A percentile compares a stretch with the other conserved stretches of the same genome.
These are phyloP conservation scores for Acromyrmex charruanus DNA, from an alignment of 1,140 invertebrate genomes.

Conservation along the genomic window DNA sequence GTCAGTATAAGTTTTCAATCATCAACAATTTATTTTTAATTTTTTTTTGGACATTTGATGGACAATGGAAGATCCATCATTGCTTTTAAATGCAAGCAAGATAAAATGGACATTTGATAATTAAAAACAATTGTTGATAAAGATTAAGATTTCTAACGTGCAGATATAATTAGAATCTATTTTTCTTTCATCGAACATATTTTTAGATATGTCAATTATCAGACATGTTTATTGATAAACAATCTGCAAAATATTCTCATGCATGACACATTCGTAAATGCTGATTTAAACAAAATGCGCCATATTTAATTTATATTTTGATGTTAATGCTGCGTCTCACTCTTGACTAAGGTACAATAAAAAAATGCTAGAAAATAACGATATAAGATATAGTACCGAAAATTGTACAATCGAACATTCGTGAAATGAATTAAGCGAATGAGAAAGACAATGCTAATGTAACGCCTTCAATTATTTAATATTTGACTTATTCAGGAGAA, in stretches of 20 bases:
- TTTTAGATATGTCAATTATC: constrained; percentile 7
- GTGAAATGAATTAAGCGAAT: constrained; percentile 48
- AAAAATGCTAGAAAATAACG: constrained; percentile 42
- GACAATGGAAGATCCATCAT: neutral
- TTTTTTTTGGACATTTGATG: neutral
- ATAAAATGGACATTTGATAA: constrained; percentile 18
- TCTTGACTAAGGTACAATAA: constrained; percentile 33
- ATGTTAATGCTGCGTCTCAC: constrained; percentile 4
- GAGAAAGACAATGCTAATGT: constrained; percentile 49
- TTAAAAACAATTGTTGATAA: neutral
- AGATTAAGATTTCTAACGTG: neutral
- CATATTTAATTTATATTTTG: constrained; percentile 33
- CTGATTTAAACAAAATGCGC: constrained; percentile 15
- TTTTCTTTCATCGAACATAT: constrained; percentile 4
- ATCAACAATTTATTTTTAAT: neutral
- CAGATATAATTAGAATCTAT: neutral
- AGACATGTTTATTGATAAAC: neutral
- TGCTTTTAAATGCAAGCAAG: constrained; percentile 9
- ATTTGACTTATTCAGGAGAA: constrained; percentile 57
- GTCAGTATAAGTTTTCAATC: neutral
- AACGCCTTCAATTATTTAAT: constrained; percentile 56
- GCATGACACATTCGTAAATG: constrained; percentile 50
- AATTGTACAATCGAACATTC: constrained; percentile 44
- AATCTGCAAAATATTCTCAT: constrained; percentile 12
- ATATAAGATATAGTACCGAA: constrained; percentile 5